Base-by-base conservation (phyloP, 2,113 vertebrate genomes). In the Willisornis vidua region DNA sequence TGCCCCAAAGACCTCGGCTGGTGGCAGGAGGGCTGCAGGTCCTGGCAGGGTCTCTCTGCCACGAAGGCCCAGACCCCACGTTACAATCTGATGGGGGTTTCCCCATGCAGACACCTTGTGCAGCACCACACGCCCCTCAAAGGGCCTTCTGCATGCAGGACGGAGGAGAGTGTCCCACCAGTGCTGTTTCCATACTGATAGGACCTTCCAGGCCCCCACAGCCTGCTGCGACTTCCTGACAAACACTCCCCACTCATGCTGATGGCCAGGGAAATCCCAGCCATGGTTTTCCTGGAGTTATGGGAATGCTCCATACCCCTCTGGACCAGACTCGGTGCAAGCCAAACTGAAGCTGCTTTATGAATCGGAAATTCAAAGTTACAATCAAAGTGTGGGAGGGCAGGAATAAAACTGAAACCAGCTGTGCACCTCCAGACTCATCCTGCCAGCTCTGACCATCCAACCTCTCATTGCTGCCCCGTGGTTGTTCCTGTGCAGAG, bases 131-230 rank as follows among this genome's bases (percentile, higher is more conserved):
- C 20, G 31, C 3, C 3, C 24, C 19, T 3, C 55, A 33, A 54
- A 74, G 46, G 0, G 3, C 72, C 57, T 59, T 61, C 15, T 8
- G 14, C 39, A 12, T 2, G 29, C 10, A 1, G 14, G 11, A 87
- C 29, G 55, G 45, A 33, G 54, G 80, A 9, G 4, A 8, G 51
- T 2, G 59, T 13, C 35, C 4, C 70, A 10, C 29, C 0, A 3
- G 5, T 10, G 1, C 31, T 35, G n/a, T 5, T 2, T n/a, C 67
- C 58, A 24, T 24, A 12, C n/a, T 2, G 22, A 33, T 7, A 20
- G 17, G 29, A 1, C 48, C 57, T 4, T 19, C 7, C 1, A 7
- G 68, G 46, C 29, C 33, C 59, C 43, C 51, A 23, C 51, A 78
- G 70, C 51, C 55, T 1, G 3, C 72, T 73, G 63, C 0, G 10